A percentile compares a stretch with the other conserved stretches of the same genome.
Conservation (phyloP, 2,888 invertebrate genomes). For the Nephrotoma guestfalica region DNA sequence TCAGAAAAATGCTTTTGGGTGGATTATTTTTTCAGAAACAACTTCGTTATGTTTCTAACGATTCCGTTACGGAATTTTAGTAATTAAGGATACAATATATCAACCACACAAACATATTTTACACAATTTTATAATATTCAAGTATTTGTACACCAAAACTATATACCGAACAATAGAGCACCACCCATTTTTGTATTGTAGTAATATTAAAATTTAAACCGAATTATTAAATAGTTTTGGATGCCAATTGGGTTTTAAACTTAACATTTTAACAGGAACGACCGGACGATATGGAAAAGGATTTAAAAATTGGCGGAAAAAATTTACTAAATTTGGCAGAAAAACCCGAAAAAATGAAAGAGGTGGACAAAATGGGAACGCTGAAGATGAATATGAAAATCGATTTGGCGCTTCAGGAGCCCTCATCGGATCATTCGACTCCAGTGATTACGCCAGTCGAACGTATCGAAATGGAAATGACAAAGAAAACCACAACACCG, state of each 20-base stretch:
- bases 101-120: background rate
- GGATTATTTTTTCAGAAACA: background rate
- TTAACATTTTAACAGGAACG: background rate
- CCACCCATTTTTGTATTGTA: background rate
- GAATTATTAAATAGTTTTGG: background rate
- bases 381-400: background rate
- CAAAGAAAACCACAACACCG: conserved; percentile 3
- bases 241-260: background rate
- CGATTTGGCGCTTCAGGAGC: background rate
- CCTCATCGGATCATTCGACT: conserved; percentile 9
- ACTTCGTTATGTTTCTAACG: background rate
- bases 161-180: background rate
- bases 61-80: background rate
- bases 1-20: background rate
- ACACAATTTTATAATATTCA: background rate
- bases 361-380: background rate
- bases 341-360: background rate
- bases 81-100: background rate
- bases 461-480: conserved; percentile 15
- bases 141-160: background rate
- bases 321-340: conserved; percentile 1
- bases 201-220: background rate
- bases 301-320: background rate
- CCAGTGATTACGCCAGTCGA: conserved; percentile 15
- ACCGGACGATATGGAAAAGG: background rate